phyloP scores from a whole-genome alignment of 2,888 invertebrate species.

The Caenorhabditis angaria region DNA sequence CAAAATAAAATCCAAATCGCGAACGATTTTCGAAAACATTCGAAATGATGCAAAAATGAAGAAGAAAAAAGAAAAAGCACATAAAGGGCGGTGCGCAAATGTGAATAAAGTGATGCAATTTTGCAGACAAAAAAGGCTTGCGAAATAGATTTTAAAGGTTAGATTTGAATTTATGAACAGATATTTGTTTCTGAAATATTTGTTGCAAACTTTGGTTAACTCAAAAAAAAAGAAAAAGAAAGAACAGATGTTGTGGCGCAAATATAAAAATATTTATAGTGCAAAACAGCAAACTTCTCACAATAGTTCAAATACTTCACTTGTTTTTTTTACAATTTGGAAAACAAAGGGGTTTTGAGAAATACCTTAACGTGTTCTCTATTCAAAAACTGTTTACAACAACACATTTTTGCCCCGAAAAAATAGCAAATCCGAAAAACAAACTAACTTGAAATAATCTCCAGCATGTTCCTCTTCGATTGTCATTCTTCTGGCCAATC shows the following conservation, averaged over 20 bases:
- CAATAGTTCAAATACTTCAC: neutral
- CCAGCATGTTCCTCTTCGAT: slow-evolving; percentile 65
- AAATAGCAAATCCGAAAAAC: neutral
- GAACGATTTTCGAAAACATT: neutral
- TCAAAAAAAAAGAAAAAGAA: too few species aligned
- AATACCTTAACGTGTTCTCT: too few species aligned
- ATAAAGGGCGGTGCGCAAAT: neutral
- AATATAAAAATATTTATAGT: neutral
- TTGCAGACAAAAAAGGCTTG: neutral
- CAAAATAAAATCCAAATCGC: neutral
- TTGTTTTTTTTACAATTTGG: neutral
- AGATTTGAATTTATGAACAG: too few species aligned
- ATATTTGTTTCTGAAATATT: too few species aligned
- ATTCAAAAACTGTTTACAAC: too few species aligned
- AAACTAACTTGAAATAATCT: slow-evolving; percentile 59
- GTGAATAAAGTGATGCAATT: neutral
- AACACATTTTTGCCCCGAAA: too few species aligned
- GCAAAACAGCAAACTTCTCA: neutral
- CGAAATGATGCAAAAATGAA: neutral
- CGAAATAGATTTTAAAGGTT: neutral
- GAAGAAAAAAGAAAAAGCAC: neutral
- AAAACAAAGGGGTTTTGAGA: neutral
- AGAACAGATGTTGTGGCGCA: neutral
- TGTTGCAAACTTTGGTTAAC: too few species aligned
- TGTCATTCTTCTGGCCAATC: slow-evolving; percentile 61